phyloP scores from a whole-genome alignment of 2,888 invertebrate species.

The Cotesia congregata region DNA sequence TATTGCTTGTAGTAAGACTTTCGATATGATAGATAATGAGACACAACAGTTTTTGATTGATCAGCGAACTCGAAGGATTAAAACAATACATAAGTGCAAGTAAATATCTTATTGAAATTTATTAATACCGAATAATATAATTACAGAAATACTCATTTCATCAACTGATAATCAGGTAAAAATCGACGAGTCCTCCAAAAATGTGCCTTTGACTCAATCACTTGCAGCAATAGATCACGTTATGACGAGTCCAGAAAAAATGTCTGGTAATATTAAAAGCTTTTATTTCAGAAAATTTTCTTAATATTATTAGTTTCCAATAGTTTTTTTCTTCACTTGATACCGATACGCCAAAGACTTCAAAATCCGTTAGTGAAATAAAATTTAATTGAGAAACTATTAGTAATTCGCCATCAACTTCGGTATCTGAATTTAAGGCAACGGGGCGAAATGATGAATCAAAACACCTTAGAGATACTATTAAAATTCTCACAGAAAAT shows the following conservation, averaged over 20 bases:
- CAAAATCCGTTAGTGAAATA: too few species aligned
- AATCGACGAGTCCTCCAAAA: constrained; percentile 20
- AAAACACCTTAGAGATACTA: too few species aligned
- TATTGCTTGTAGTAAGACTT: constrained; percentile 28
- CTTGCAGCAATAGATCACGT: constrained; percentile 22
- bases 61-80: constrained; percentile 19
- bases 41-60: constrained; percentile 28
- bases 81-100: neutral
- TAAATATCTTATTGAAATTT: neutral
- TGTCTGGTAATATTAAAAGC: constrained; percentile 26
- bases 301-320: too few species aligned
- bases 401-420: neutral
- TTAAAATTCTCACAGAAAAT: too few species aligned
- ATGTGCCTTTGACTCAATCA: constrained; percentile 24
- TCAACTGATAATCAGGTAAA: constrained; percentile 19
- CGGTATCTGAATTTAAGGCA: too few species aligned
- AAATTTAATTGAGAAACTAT: constrained; percentile 9
- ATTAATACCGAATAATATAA: constrained; percentile 13
- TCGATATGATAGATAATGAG: constrained; percentile 23
- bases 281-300: constrained; percentile 3
- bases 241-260: constrained; percentile 24
- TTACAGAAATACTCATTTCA: constrained; percentile 23
- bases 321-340: too few species aligned
- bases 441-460: too few species aligned
- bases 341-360: too few species aligned